These are phyloP conservation scores for Falco cherrug DNA, from an alignment of 2,797 vertebrate genomes.

Conservation along the genomic window DNA sequence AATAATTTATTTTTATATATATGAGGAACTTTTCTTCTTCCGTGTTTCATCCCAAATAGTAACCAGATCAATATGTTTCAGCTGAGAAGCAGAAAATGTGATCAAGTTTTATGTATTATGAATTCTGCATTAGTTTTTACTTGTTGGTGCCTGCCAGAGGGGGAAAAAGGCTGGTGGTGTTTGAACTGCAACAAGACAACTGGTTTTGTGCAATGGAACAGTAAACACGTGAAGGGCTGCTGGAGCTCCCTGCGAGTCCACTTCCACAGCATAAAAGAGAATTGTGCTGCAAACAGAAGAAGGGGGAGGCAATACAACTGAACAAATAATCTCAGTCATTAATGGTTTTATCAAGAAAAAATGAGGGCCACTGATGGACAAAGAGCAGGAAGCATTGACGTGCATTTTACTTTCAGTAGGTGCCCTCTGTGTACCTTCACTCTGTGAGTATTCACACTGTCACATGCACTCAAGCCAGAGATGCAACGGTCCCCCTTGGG, in stretches of 20 bases:
- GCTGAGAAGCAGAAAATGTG: not conserved
- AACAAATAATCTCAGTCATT: not conserved
- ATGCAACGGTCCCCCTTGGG: not conserved
- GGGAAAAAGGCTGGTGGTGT: not conserved
- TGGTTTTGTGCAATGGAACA: not conserved
- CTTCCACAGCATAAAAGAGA: not conserved
- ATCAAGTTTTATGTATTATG: not conserved
- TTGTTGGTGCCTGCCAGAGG: not conserved
- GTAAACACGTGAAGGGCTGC: not conserved
- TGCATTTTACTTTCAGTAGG: not conserved
- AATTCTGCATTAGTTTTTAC: not conserved
- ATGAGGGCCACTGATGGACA: not conserved
- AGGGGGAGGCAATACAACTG: not conserved
- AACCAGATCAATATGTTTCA: not conserved
- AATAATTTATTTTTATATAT: not conserved
- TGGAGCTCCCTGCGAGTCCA: not conserved
- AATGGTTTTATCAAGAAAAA: not conserved
- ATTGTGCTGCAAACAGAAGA: not conserved
- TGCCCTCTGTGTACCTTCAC: not conserved
- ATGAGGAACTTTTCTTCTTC: not conserved
- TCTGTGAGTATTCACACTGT: not conserved
- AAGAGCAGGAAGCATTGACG: not conserved
- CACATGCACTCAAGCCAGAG: not conserved
- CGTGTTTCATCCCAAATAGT: not conserved
- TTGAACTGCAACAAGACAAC: not conserved